These are phyloP conservation scores for Strigops habroptila DNA, from an alignment of 2,113 vertebrate genomes.

Conservation along the genomic window DNA sequence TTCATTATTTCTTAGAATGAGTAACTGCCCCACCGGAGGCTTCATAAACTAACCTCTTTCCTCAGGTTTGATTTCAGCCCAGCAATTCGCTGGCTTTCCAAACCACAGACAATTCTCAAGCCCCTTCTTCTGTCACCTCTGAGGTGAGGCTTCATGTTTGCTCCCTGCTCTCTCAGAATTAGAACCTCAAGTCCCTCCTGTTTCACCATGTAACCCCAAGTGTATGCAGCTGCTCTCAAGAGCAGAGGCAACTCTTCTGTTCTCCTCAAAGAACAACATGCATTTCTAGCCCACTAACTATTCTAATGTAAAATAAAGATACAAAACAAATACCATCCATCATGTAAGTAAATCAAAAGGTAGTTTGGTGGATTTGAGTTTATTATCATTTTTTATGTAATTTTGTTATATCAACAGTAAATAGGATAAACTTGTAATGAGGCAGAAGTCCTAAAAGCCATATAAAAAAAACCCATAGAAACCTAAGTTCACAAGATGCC, in stretches of 20 bases:
- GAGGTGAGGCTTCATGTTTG: not conserved
- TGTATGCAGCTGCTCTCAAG: not conserved
- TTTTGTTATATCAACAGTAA: not conserved
- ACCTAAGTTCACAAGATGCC: not conserved
- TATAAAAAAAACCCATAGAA: not conserved
- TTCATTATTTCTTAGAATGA: not conserved
- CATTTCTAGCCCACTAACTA: not conserved
- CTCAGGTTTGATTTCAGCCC: not conserved
- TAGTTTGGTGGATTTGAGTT: not conserved
- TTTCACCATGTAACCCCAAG: not conserved
- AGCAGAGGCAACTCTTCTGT: not conserved
- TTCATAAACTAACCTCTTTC: not conserved
- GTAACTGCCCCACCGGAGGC: not conserved
- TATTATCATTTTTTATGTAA: not conserved
- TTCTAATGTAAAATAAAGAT: not conserved
- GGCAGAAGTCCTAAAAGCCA: not conserved
- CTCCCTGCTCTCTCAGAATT: not conserved
- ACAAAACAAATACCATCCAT: not conserved
- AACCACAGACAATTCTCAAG: not conserved
- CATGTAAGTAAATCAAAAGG: not conserved
- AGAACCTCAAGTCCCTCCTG: not conserved
- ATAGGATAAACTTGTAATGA: not conserved
- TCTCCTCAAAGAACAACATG: not conserved
- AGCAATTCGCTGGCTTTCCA: not conserved
- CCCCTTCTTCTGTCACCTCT: not conserved